phyloP scores from a whole-genome alignment of 2,113 vertebrate genomes.

The Triplophysa tibetana region DNA sequence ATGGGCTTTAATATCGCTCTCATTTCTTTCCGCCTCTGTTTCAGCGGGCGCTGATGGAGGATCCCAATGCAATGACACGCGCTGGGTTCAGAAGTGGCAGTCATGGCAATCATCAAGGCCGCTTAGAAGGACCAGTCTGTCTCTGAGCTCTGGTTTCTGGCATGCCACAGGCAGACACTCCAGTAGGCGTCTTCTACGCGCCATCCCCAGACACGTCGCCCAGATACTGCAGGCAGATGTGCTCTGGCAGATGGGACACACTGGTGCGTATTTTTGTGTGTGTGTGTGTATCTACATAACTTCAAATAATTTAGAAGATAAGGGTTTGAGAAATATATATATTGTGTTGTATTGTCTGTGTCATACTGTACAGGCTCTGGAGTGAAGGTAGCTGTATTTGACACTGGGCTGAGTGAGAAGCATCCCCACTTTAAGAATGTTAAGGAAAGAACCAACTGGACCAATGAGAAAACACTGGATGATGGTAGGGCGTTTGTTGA shows the following conservation, averaged over 20 bases:
- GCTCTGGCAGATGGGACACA: conserved; percentile 98
- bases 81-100: conserved; percentile 92
- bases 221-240: conserved; percentile 97
- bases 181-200: conserved; percentile 88
- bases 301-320: background rate
- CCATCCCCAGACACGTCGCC: conserved; percentile 95
- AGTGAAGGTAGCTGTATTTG: conserved; percentile 96
- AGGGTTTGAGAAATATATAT: background rate
- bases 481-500: conserved; percentile 77
- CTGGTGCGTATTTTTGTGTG: conserved; percentile 72
- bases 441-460: conserved; percentile 99
- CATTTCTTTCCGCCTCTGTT: background rate
- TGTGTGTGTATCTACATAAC: background rate
- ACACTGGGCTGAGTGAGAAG: conserved; percentile 96
- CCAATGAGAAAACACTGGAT: conserved; percentile 96
- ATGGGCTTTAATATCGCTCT: background rate
- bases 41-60: conserved; percentile 69
- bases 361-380: conserved; percentile 78
- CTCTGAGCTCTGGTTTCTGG: conserved; percentile 94
- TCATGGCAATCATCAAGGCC: conserved; percentile 97
- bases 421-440: conserved; percentile 99
- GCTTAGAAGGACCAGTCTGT: conserved; percentile 88
- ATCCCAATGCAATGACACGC: conserved; percentile 80
- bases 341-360: background rate
- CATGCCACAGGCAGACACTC: conserved; percentile 96